Base-by-base conservation (phyloP, 2,888 invertebrate species). In the Crematogaster levior region DNA sequence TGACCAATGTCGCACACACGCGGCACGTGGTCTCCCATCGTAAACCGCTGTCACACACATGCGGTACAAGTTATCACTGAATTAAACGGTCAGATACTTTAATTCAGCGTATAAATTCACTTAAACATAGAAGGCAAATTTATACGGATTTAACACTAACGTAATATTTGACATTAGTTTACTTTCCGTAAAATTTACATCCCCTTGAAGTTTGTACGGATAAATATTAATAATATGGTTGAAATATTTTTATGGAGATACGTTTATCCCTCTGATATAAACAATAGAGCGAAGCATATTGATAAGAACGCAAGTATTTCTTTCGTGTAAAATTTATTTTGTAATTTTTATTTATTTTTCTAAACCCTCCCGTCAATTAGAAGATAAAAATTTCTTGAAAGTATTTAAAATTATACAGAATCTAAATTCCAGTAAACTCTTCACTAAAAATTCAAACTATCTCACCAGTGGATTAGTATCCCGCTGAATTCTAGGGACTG, bases 1-100 rank as follows among this genome's bases (percentile, higher is more conserved):
- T 68, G 68, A 68, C 30, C 68, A 56, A 66, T 68, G 77, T 77
- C 77, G 66, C 18, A 68, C 66, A 46, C 77, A 79, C 77, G 66
- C 77, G 75, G 51, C 75, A 51, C 51, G 75, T 53, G 63, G 75
- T 75, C 37, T 53, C 37, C 65, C 24, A 27, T 63, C 65, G 40
- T 40, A 40, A 53, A 75, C 75, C 75, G 75, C 75, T 65, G 75
- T 65, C 51, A 51, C 51, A 51, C 27, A 40, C 75, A 63, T 27
- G 53, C 66, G 66, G 66, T 27, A 43, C 77, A 30, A 77, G 66
- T 77, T 66, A 68, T 56, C 77, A 43, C n/a, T 46, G 21, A 68
- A 46, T 79, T 68, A 68, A 68, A 58, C 68, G 24, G 21, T 27
- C 53, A 15, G 75, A 56, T 43, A 21, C 56, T 79, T 77, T 77